Percentiles rank a stretch among this genome's conserved stretches.
phyloP scores from a whole-genome alignment of 2,888 invertebrate genomes.

The Leucophenga maculata region DNA sequence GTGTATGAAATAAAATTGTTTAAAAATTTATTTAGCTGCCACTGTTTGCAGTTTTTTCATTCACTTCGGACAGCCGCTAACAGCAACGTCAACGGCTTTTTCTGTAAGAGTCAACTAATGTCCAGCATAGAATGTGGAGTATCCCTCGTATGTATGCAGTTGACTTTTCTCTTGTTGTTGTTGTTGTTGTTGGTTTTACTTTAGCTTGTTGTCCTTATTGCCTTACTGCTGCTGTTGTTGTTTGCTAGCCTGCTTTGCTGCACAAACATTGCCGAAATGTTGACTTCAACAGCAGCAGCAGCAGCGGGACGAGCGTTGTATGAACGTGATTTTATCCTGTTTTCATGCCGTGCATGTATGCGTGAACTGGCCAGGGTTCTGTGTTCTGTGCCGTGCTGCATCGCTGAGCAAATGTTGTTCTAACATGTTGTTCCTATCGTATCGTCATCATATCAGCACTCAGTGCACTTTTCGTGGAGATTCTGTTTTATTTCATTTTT shows the following conservation, averaged over 20 bases:
- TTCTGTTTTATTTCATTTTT: no score
- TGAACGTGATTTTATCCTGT: not conserved
- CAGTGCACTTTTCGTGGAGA: not conserved
- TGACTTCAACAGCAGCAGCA: no score
- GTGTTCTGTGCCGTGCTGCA: not conserved
- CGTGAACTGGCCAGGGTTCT: not conserved
- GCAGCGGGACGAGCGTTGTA: not conserved
- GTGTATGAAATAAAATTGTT: not conserved
- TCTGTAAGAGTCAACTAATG: slow-evolving; percentile 6
- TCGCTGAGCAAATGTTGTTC: slow-evolving; percentile 20
- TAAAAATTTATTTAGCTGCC: slow-evolving; percentile 5
- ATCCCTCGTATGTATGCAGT: not conserved
- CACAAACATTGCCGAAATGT: not conserved
- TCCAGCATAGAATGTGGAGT: no score
- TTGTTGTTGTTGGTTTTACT: not conserved
- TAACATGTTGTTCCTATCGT: slow-evolving; percentile 20
- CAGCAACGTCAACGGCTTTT: slow-evolving; percentile 13
- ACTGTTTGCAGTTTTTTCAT: not conserved
- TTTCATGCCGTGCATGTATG: not conserved
- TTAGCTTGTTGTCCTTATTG: not conserved
- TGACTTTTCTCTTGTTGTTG: slow-evolving; percentile 2
- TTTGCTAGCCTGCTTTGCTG: not conserved
- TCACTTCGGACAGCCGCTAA: not conserved
- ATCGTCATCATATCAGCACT: slow-evolving; percentile 20
- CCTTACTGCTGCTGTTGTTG: slow-evolving; percentile 4